Conservation (phyloP, 2,797 vertebrate species). For the Neopelma chrysocephalum region DNA sequence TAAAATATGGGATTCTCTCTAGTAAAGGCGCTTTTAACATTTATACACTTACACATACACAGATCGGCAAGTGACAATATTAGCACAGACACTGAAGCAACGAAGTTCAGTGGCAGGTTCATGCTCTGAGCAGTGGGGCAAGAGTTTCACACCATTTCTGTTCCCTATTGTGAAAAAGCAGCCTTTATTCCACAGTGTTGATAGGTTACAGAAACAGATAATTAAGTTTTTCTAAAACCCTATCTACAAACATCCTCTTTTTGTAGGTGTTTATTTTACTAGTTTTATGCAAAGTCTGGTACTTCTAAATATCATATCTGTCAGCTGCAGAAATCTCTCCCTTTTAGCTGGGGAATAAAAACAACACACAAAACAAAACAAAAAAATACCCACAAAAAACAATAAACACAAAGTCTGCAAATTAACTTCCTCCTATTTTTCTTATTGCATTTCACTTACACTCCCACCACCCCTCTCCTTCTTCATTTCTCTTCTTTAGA, state of each 20-base stretch:
- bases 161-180: not conserved
- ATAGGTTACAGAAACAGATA: not conserved
- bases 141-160: not conserved
- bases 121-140: not conserved
- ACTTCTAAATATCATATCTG: not conserved
- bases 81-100: not conserved
- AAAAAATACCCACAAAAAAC: not conserved
- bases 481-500: conserved; percentile 45
- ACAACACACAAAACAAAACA: not conserved
- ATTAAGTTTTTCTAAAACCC: not conserved
- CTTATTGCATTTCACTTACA: conserved; percentile 4
- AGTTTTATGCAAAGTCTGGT: not conserved
- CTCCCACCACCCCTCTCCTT: not conserved
- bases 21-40: not conserved
- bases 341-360: not conserved
- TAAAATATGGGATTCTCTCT: not conserved
- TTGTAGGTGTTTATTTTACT: conserved; percentile 15
- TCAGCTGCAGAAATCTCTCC: not conserved
- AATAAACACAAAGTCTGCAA: not conserved
- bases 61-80: not conserved
- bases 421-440: conserved; percentile 39
- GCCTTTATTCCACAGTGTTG: not conserved
- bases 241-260: not conserved
- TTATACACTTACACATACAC: not conserved
- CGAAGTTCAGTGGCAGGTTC: not conserved